phyloP scores from a whole-genome alignment of 2,888 invertebrate genomes.

The Phortica magna region DNA sequence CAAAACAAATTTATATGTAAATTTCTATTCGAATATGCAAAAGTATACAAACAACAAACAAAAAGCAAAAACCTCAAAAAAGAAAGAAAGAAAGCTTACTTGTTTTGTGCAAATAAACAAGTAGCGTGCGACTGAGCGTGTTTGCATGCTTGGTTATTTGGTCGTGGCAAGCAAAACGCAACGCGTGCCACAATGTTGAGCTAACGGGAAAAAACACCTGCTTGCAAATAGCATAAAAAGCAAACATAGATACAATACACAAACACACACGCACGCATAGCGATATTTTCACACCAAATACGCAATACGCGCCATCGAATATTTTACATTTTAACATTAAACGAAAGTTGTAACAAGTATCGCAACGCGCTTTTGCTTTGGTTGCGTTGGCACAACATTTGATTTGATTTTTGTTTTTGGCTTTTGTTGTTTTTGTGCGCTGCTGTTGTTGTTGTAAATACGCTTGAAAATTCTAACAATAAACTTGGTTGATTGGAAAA shows the following conservation, averaged over 20 bases:
- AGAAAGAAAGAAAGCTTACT: not conserved
- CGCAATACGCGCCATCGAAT: too few species aligned
- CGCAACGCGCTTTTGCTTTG: not conserved
- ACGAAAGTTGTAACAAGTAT: too few species aligned
- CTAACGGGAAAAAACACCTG: slow-evolving; percentile 8
- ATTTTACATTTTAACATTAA: too few species aligned
- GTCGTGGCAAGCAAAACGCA: not conserved
- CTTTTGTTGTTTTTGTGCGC: too few species aligned
- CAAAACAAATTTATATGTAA: slow-evolving; percentile 2
- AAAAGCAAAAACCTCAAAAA: not conserved
- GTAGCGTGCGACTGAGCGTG: slow-evolving; percentile 11
- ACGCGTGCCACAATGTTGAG: not conserved
- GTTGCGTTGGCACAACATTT: not conserved
- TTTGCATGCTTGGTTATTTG: not conserved
- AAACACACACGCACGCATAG: not conserved
- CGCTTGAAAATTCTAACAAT: too few species aligned
- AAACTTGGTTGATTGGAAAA: too few species aligned
- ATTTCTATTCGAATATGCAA: not conserved
- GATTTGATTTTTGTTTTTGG: not conserved
- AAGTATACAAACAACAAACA: not conserved
- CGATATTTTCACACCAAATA: not conserved
- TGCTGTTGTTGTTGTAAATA: too few species aligned
- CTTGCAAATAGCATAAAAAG: slow-evolving; percentile 43
- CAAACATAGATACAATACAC: slow-evolving; percentile 19
- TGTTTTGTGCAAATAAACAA: slow-evolving; percentile 12